Evolutionary conservation across 2,113 vertebrate species (phyloP), one percentile per base, ranked within the genome.

Genomic region (Emydocephalus ijimae): DNA sequence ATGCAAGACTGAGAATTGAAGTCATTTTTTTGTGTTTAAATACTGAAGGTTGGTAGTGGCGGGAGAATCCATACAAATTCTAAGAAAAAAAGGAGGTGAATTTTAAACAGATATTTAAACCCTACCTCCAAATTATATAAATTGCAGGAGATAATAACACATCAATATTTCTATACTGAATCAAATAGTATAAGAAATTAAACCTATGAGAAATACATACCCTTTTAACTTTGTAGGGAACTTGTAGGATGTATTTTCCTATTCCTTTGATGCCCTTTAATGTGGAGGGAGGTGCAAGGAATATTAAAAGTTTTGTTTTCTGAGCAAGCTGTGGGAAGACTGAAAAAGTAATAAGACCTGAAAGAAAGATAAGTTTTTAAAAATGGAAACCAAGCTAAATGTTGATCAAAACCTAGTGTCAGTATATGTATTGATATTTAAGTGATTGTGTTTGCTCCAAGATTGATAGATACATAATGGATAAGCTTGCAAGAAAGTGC

Each of bases 341-440:
- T 89, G 91, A 89, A 55, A 89, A 92, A 26, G 85, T 7, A 81
- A 92, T 89, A 56, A 92, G 3, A 89, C 91, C 91, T 92, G 52
- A 89, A 57, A 45, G 55, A 59, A 59, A 59, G 15, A 21, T 55
- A 21, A 34, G 21, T 90, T 90, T 34, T 14, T 23, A 90, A 69
- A 81, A 81, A 24, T 24, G 2, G 7, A 29, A 34, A 3, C 1
- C 34, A n/a, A 34, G 29, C 10, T 64, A 86, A 48, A 57, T 87
- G n/a, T 69, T 69, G 6, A 29, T 34, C 15, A 54, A 26, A 8
- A 15, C 50, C 12, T 15, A 7, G 5, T 34, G 7, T 26, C 9
- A 55, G 26, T 81, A 74, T 24, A n/a, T 74, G n/a, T 29, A 56
- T 12, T 21, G 24, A 24, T 29, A 26, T 48, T 26, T 87, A 81